Conservation (phyloP, 2,888 invertebrate genomes). For the Hypsopygia costalis region DNA sequence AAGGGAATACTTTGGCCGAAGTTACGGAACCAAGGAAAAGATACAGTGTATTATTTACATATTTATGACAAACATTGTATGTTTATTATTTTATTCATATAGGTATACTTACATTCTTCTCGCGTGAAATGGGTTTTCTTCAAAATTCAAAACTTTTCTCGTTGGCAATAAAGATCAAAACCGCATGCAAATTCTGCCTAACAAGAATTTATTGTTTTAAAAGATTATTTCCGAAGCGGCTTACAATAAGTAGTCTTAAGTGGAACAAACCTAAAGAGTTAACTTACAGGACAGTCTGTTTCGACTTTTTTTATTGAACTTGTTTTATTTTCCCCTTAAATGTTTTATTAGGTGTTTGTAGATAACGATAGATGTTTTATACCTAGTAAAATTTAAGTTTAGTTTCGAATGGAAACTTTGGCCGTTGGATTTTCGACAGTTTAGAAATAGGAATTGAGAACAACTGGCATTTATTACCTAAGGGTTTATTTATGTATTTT, state of each 20-base stretch:
- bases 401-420: slow-evolving; percentile 28
- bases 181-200: neutral
- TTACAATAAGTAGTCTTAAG: slow-evolving; percentile 20
- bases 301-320: slow-evolving; percentile 32
- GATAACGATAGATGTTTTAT: slow-evolving; percentile 16
- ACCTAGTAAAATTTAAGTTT: slow-evolving; percentile 30
- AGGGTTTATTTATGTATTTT: slow-evolving; percentile 3
- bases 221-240: neutral
- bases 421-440: slow-evolving; percentile 23
- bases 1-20: neutral
- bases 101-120: neutral
- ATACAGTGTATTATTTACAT: slow-evolving; percentile 5
- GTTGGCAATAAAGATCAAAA: neutral
- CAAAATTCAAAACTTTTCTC: neutral
- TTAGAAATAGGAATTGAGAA: neutral
- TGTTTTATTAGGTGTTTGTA: slow-evolving; percentile 45
- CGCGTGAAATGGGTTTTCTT: neutral
- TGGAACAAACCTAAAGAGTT: slow-evolving; percentile 32
- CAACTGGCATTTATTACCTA: slow-evolving; percentile 2
- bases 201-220: neutral
- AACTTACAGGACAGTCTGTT: slow-evolving; percentile 26
- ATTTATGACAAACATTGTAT: slow-evolving; percentile 6
- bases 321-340: slow-evolving; percentile 40
- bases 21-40: slow-evolving; percentile 1
- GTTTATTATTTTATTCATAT: slow-evolving; percentile 6